Conservation (phyloP, 2,113 vertebrate species). For the Hemichromis elongatus region DNA sequence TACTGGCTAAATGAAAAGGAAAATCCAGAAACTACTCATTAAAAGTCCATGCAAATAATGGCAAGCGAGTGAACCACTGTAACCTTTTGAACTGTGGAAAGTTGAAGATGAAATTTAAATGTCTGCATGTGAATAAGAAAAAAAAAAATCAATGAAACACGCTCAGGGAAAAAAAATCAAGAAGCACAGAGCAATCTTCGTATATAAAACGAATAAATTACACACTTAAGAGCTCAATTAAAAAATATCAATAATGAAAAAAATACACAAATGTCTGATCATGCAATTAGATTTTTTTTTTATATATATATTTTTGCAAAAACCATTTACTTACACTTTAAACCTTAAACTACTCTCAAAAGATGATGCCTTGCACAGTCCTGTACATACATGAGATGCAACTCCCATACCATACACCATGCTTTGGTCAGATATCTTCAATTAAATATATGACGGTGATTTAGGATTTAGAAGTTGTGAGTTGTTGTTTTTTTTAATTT, state of each 20-base stretch:
- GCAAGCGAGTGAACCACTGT: neutral
- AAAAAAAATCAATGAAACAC: conserved; percentile 15
- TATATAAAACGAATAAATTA: conserved; percentile 43
- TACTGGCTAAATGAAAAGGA: neutral
- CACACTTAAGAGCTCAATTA: conserved; percentile 34
- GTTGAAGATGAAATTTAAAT: neutral
- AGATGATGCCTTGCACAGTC: neutral
- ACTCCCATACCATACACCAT: neutral
- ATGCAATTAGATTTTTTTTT: neutral
- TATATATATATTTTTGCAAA: neutral
- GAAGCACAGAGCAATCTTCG: neutral
- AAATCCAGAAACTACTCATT: neutral
- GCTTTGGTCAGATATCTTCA: neutral
- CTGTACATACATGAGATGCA: neutral
- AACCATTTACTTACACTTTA: neutral
- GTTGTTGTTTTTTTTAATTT: neutral
- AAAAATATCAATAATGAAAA: neutral
- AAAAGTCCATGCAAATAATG: neutral
- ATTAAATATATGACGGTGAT: neutral
- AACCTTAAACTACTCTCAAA: neutral
- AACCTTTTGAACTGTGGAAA: neutral
- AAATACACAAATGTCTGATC: neutral
- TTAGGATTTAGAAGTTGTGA: neutral
- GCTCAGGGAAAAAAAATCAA: neutral
- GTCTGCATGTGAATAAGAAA: neutral